Conservation (phyloP, 64 coral and sea anemone species). For the Exaiptasia diaphana region DNA sequence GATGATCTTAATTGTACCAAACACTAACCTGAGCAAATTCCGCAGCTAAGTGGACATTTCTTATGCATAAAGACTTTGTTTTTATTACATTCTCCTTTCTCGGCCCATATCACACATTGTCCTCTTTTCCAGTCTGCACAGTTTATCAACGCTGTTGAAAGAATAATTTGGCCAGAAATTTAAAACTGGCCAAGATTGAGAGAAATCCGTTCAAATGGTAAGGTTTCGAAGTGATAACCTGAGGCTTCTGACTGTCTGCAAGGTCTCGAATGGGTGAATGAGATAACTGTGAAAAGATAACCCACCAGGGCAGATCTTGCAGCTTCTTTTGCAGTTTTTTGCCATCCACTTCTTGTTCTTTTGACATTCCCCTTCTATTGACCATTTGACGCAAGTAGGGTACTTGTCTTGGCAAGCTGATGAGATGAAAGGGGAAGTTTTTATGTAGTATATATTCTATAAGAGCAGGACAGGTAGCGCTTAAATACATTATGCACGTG, state of each 20-base stretch:
- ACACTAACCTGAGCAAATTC: too few relatives aligned
- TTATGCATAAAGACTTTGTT: conserved; percentile 5
- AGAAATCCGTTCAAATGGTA: too few relatives aligned
- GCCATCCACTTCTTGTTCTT: conserved; percentile 35
- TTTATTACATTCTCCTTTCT: neutral
- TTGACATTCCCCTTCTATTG: neutral
- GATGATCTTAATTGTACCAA: too few relatives aligned
- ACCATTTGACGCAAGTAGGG: neutral
- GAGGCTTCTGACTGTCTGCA: too few relatives aligned
- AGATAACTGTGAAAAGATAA: too few relatives aligned
- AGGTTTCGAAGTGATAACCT: too few relatives aligned
- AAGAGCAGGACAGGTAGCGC: too few relatives aligned
- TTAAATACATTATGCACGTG: too few relatives aligned
- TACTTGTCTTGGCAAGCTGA: conserved; percentile 21
- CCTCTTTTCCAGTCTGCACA: neutral
- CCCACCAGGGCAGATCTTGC: neutral
- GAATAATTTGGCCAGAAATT: too few relatives aligned
- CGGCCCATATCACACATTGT: conserved; percentile 10
- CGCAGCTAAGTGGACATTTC: conserved; percentile 19
- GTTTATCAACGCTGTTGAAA: neutral
- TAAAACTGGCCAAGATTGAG: too few relatives aligned
- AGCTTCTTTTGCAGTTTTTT: conserved; percentile 25
- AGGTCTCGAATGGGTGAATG: too few relatives aligned
- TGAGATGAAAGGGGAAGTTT: neutral
- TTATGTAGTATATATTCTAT: too few relatives aligned